phyloP scores from a whole-genome alignment of 2,797 vertebrate species.

The Philypnodon macrostomus region DNA sequence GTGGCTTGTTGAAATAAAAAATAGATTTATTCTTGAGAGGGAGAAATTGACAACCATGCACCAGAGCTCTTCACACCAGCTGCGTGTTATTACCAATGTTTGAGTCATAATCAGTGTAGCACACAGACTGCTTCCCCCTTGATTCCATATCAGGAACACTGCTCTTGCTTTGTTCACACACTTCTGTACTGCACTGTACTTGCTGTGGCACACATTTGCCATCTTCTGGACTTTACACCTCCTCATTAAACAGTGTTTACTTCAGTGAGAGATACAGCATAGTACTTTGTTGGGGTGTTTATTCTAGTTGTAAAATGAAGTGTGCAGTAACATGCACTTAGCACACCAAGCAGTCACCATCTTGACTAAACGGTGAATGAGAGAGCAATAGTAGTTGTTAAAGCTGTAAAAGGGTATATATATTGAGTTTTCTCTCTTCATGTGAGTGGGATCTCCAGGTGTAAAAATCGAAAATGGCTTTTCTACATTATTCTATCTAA shows the following conservation, averaged over 20 bases:
- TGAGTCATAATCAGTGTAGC: conserved; percentile 59
- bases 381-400: too few species aligned
- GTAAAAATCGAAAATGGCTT: too few species aligned
- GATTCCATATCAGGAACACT: conserved; percentile 55
- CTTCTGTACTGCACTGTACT: conserved; percentile 60
- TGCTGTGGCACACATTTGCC: conserved; percentile 17
- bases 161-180: conserved; percentile 68
- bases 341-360: background rate
- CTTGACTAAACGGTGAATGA: background rate
- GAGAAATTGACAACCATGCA: conserved; percentile 53
- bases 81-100: conserved; percentile 44
- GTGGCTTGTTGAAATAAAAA: conserved; percentile 49
- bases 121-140: conserved; percentile 46
- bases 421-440: too few species aligned
- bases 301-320: background rate
- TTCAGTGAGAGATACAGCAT: background rate
- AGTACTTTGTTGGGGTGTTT: background rate
- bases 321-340: background rate
- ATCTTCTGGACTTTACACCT: background rate
- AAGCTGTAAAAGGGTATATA: too few species aligned
- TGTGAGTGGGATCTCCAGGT: too few species aligned
- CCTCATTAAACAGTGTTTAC: background rate
- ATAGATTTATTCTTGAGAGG: conserved; percentile 57
- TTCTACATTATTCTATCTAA: too few species aligned
- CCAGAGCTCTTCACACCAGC: conserved; percentile 53